A percentile compares a stretch with the other conserved stretches of the same genome.
phyloP scores from a whole-genome alignment of 1,140 invertebrate species.

The Drosophila ambigua region DNA sequence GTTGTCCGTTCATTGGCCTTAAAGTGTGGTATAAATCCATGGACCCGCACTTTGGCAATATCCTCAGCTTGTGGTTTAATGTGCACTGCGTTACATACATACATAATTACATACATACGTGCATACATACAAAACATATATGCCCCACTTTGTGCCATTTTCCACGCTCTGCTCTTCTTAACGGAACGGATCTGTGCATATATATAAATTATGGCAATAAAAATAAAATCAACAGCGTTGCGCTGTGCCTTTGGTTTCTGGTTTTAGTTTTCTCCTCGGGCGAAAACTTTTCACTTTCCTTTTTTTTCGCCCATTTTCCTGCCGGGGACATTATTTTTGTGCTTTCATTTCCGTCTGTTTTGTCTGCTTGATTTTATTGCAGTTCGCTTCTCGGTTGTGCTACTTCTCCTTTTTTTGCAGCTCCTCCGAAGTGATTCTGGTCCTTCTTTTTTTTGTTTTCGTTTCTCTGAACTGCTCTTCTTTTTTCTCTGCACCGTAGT shows the following conservation, averaged over 20 bases:
- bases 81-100: slow-evolving; percentile 5
- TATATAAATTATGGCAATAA: slow-evolving; percentile 80
- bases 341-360: slow-evolving; percentile 78
- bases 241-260: slow-evolving; percentile 27
- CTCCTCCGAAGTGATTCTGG: too few relatives aligned
- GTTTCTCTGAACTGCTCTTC: not conserved
- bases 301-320: slow-evolving; percentile 32
- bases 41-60: slow-evolving; percentile 48
- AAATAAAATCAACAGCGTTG: slow-evolving; percentile 69
- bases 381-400: slow-evolving; percentile 36
- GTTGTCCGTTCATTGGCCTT: slow-evolving; percentile 42
- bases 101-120: not conserved
- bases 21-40: slow-evolving; percentile 27
- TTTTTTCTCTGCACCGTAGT: slow-evolving; percentile 11
- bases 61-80: slow-evolving; percentile 49
- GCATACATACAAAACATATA: slow-evolving; percentile 25
- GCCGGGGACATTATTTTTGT: slow-evolving; percentile 73
- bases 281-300: slow-evolving; percentile 66
- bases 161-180: not conserved
- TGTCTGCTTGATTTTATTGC: slow-evolving; percentile 75
- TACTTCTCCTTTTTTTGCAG: too few relatives aligned
- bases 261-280: slow-evolving; percentile 40
- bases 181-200: slow-evolving; percentile 17
- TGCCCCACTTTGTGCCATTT: slow-evolving; percentile 17
- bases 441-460: too few relatives aligned